Evolutionary conservation across 1,140 invertebrate species (phyloP), one percentile per base, ranked within the genome.

Genomic region (Solenopsis fugax): DNA sequence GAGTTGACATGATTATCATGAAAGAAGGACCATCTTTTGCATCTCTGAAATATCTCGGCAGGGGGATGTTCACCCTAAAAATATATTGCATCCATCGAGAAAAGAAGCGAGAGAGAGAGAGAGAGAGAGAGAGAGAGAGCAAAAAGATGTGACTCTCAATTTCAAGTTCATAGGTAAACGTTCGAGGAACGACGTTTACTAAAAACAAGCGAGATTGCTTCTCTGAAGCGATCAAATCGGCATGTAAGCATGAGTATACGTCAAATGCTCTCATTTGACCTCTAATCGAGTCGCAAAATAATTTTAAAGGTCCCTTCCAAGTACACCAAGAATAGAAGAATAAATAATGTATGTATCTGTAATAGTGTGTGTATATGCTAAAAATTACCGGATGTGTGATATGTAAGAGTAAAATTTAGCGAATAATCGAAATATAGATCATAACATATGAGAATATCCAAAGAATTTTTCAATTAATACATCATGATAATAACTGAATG

Each of bases 101-200:
- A 13, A 60, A 7, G 18, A 4, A 21, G 52, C 4, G 5, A 18
- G n/a, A n/a, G n/a, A 52, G 50, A 52, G 50, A 18, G 6, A 54
- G 18, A n/a, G 18, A 64, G 29, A n/a, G 5, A 34, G 34, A 18
- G 9, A 4, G 34, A 10, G 34, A 16, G 34, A 10, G 6, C 2
- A 10, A 1, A 10, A 9, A 37, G 62, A 41, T 0, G 16, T 12
- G 34, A 65, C 18, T 65, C 3, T 80, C 56, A 71, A 71, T 72
- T 82, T 73, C 13, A 82, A 82, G 54, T 82, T 72, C 18, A 81
- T 34, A 72, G 37, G 16, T 58, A 37, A 81, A 82, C 7, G 37
- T 58, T 72, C 10, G 16, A 18, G 3, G 10, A 71, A 71, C 5
- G 9, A 2, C 12, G n/a, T 2, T 45, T 16, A 18, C 41, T 2